Evolutionary conservation across 2,888 invertebrate genomes (phyloP), one percentile per base, ranked within the genome.

Genomic region (Pristionchus arcanus): DNA sequence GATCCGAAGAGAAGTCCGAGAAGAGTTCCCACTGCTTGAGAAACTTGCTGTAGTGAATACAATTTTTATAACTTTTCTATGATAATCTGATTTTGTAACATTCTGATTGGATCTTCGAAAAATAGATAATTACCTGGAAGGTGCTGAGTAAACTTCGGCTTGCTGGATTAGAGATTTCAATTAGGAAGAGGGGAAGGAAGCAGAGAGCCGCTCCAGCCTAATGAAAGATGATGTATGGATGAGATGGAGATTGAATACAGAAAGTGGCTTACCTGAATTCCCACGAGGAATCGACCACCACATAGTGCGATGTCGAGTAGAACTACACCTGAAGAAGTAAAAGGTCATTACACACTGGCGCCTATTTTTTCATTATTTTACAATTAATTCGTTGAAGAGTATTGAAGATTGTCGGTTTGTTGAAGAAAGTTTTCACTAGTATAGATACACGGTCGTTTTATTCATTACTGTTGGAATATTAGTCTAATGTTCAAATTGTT

Each of bases 101-200:
- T 42, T 42, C 42, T n/a, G n/a, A n/a, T n/a, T n/a, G n/a, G n/a
- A n/a, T n/a, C n/a, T n/a, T n/a, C n/a, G n/a, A n/a, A n/a, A n/a
- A n/a, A n/a, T n/a, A n/a, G n/a, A n/a, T n/a, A n/a, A n/a, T n/a
- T 13, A 93, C 94, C 90, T 94, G 94, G 59, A 94, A 92, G 15
- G 93, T 92, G 28, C 92, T 93, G 55, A 94, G 90, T 55, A 94
- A 93, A 9, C 93, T 91, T 42, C 94, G 87, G 85, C 92, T 91
- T n/a, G 90, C 83, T 21, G 90, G 89, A 15, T 93, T 93, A 37
- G 92, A 92, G 28, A 93, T 92, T 90, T 95, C 94, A 63, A 93
- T 92, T n/a, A 94, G 92, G 90, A 94, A 95, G 55, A 95, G 91
- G 0, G 95, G 95, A 53, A 94, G 91, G n/a, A 95, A 91, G 89